Conservation (phyloP, 2,797 vertebrate genomes). For the Macrochelys suwanniensis region DNA sequence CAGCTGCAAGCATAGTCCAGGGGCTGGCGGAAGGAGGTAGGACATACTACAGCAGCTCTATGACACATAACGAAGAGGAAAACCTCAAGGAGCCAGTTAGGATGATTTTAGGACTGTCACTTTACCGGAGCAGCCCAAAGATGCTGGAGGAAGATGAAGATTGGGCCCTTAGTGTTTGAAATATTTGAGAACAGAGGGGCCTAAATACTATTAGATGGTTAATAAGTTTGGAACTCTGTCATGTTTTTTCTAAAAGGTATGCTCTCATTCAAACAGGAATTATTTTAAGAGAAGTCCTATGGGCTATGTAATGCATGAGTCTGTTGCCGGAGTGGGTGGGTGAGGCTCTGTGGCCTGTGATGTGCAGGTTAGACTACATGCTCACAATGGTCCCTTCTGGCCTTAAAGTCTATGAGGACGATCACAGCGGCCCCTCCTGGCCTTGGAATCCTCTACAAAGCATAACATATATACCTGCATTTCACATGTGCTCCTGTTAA, state of each 20-base stretch:
- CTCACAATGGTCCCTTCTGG: too few species aligned
- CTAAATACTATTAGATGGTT: neutral
- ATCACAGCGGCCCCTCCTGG: too few species aligned
- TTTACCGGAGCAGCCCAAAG: neutral
- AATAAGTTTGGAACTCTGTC: neutral
- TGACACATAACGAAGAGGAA: neutral
- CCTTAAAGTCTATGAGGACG: too few species aligned
- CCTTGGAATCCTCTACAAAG: neutral
- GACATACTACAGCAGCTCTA: neutral
- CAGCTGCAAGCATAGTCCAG: neutral
- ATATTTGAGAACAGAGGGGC: neutral
- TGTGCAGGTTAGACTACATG: too few species aligned
- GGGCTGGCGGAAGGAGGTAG: neutral
- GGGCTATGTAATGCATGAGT: too few species aligned
- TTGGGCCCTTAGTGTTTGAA: neutral
- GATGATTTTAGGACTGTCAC: neutral
- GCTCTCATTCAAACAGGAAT: too few species aligned
- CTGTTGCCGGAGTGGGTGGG: too few species aligned
- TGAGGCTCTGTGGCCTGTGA: too few species aligned
- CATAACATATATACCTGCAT: neutral
- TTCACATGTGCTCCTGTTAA: neutral
- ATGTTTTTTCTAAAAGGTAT: neutral
- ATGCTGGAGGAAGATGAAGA: neutral
- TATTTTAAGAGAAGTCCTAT: too few species aligned
- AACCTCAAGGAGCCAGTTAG: neutral